Evolutionary conservation across 2,113 vertebrate species (phyloP), one percentile per base, ranked within the genome.

Genomic region (Falco punctatus): DNA sequence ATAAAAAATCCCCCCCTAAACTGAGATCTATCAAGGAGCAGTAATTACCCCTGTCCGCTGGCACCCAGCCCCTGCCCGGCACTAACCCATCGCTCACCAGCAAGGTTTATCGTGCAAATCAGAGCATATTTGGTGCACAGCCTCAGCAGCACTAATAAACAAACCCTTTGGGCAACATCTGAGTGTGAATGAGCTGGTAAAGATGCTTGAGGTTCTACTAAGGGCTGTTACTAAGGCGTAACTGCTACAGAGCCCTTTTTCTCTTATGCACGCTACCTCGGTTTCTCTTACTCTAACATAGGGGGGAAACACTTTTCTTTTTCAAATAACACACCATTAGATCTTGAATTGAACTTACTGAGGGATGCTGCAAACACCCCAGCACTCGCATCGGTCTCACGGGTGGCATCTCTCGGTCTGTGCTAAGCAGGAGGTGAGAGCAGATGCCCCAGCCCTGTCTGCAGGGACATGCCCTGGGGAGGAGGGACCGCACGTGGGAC

Each of bases 401-500:
- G 49, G 55, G 66, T 52, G 38, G 38, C 67, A 83, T 10, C 35
- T 49, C 28, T 2, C 4, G 9, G 33, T 15, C 79, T 13, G 26
- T 33, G 67, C 67, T 52, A 30, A 70, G 62, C 55, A 54, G 30
- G 15, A 81, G 55, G 15, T 16, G 38, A 66, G 27, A 77, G 35
- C n/a, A 42, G 38, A 27, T 11, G 3, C 6, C 13, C 48, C 46
- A 69, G 71, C 27, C 65, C 57, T 33, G 81, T 28, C 59, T 21
- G 11, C 2, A 4, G 38, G 81, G 20, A 62, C 7, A 2, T 4
- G 4, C 16, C 19, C 57, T 0, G 6, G 71, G 15, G 11, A 77
- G 54, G 48, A 59, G 65, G 42, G n/a, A 33, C n/a, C 0, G 0
- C 28, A 2, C 0, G 0, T 8, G 77, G 64, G 30, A 67, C n/a